Percentiles rank a stretch among this genome's conserved stretches.
These are phyloP conservation scores for Ctenoplectra terminalis DNA, from an alignment of 1,140 invertebrate genomes.

Conservation along the genomic window DNA sequence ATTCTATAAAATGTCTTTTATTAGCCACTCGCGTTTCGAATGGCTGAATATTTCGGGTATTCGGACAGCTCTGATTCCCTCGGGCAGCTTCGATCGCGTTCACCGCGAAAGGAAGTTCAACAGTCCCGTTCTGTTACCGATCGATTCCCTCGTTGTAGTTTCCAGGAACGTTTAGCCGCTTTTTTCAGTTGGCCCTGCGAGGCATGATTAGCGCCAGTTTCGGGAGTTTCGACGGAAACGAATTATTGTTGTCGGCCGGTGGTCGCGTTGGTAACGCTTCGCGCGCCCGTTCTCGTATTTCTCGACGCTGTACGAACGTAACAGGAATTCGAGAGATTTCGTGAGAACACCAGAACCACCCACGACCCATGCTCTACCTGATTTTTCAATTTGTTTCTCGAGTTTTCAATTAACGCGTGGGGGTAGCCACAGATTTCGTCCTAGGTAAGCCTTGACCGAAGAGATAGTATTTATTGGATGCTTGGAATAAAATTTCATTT, in stretches of 20 bases:
- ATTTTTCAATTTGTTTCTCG: slow-evolving; percentile 3
- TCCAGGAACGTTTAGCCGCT: slow-evolving; percentile 62
- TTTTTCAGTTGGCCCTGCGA: slow-evolving; percentile 53
- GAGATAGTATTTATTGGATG: too few relatives aligned
- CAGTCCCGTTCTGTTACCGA: slow-evolving; percentile 43
- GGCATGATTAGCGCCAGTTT: slow-evolving; percentile 68
- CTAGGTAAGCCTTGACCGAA: background rate
- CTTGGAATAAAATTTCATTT: too few relatives aligned
- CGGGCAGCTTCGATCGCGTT: slow-evolving; percentile 16
- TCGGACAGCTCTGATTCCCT: background rate
- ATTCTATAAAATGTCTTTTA: background rate
- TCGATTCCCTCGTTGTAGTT: slow-evolving; percentile 63
- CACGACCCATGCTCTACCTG: background rate
- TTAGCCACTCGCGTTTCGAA: background rate
- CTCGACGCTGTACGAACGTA: slow-evolving; percentile 32
- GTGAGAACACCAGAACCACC: slow-evolving; percentile 17
- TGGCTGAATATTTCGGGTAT: background rate
- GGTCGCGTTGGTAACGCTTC: slow-evolving; percentile 75
- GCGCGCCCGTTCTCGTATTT: slow-evolving; percentile 40
- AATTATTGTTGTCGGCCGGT: slow-evolving; percentile 69
- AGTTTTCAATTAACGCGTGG: slow-evolving; percentile 45
- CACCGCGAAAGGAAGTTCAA: slow-evolving; percentile 37
- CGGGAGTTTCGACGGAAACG: slow-evolving; percentile 66
- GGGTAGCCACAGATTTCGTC: slow-evolving; percentile 58
- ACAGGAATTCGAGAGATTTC: slow-evolving; percentile 5